Evolutionary conservation across 2,888 invertebrate genomes (phyloP).

Genomic region (Cantharis lateralis): DNA sequence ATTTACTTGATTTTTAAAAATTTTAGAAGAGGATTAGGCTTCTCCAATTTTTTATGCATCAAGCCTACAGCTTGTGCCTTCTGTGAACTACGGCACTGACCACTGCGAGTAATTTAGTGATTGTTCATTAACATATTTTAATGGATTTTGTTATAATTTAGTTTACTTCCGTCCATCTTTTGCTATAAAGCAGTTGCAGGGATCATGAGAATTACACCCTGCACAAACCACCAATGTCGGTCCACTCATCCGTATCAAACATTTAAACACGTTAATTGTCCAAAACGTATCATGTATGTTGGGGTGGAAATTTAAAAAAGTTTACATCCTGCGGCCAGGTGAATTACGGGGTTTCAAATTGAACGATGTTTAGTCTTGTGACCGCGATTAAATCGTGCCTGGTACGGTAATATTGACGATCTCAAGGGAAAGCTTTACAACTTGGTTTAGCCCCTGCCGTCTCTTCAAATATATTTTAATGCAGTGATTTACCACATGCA

Average conservation of each 20-base stretch:
- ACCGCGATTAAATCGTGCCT: slow-evolving; percentile 44
- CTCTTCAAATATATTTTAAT: slow-evolving; percentile 39
- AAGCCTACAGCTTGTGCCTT: background rate
- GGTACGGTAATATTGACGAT: slow-evolving; percentile 53
- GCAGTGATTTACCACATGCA: slow-evolving; percentile 40
- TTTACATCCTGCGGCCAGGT: slow-evolving; percentile 25
- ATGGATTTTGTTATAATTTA: background rate
- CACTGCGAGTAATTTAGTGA: background rate
- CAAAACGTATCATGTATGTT: slow-evolving; percentile 37
- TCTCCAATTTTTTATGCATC: no score
- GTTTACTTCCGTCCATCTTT: slow-evolving; percentile 7
- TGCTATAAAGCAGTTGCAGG: background rate
- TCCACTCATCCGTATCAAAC: slow-evolving; percentile 41
- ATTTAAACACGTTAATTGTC: slow-evolving; percentile 47
- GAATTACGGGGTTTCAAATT: slow-evolving; percentile 26
- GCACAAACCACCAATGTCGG: slow-evolving; percentile 21
- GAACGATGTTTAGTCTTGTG: slow-evolving; percentile 19
- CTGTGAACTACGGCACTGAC: background rate
- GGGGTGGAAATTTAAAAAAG: slow-evolving; percentile 17
- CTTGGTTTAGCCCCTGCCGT: slow-evolving; percentile 30
- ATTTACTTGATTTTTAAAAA: no score
- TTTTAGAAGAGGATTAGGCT: no score
- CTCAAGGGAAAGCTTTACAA: slow-evolving; percentile 35
- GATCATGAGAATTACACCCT: slow-evolving; percentile 12
- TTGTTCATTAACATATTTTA: background rate